A percentile compares a stretch with the other conserved stretches of the same genome.
Conservation (phyloP, 2,113 vertebrate genomes). For the Colinus virginianus region DNA sequence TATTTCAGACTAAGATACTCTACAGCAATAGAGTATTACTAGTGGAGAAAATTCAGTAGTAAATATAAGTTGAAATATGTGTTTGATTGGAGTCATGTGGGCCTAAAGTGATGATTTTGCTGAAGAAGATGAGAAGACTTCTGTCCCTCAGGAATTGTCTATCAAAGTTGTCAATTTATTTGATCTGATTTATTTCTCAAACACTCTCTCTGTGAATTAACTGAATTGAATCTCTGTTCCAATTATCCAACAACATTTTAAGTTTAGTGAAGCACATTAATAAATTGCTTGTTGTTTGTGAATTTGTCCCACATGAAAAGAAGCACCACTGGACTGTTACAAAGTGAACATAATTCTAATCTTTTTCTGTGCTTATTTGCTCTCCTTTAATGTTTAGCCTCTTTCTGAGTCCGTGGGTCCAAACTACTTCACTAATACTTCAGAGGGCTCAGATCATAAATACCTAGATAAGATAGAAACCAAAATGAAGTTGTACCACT, state of each 20-base stretch:
- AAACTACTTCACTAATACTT: background rate
- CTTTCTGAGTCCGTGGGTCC: background rate
- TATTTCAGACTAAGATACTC: background rate
- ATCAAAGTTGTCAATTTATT: conserved; percentile 27
- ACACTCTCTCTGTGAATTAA: background rate
- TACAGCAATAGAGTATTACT: background rate
- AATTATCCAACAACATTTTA: conserved; percentile 47
- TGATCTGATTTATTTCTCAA: background rate
- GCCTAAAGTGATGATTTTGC: background rate
- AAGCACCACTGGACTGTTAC: conserved; percentile 11
- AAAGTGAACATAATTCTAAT: conserved; percentile 20
- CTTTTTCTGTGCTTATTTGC: conserved; percentile 23
- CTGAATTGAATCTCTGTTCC: conserved; percentile 44
- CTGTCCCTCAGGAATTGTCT: conserved; percentile 8
- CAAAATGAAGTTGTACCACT: background rate
- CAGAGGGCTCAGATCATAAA: background rate
- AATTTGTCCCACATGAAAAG: conserved; percentile 46
- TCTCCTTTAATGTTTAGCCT: conserved; percentile 25
- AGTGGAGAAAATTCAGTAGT: background rate
- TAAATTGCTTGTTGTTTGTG: conserved; percentile 51
- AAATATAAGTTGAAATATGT: background rate
- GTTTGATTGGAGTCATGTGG: background rate
- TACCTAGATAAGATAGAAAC: background rate
- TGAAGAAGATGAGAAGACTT: background rate
- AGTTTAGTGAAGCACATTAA: conserved; percentile 22